Evolutionary conservation across 1,140 invertebrate species (phyloP).

Genomic region (Lordiphosa stackelbergi): DNA sequence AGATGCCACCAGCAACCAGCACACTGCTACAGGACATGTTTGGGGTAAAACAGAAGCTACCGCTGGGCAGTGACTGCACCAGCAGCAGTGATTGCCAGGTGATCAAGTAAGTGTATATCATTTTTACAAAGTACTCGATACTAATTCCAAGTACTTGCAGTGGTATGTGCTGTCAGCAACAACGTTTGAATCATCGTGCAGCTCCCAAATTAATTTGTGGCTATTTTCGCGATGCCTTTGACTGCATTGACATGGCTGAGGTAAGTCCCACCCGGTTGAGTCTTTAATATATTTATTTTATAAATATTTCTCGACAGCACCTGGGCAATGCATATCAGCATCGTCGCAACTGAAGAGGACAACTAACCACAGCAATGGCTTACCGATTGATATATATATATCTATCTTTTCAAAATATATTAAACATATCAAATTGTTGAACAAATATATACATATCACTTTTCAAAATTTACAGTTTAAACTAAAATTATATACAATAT

Average conservation of each 20-base stretch:
- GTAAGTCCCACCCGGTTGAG: constrained; percentile 5
- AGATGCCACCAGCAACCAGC: constrained; percentile 7
- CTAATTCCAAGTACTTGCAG: constrained; percentile 52
- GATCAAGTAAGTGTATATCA: constrained; percentile 76
- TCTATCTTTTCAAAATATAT: constrained; percentile 29
- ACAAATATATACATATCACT: constrained; percentile 56
- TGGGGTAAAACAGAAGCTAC: constrained; percentile 78
- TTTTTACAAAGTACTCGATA: background rate
- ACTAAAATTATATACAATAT: background rate
- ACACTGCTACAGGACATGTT: constrained; percentile 45
- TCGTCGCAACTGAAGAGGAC: constrained; percentile 26
- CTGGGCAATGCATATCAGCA: constrained; percentile 21
- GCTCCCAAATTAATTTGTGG: constrained; percentile 89
- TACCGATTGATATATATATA: constrained; percentile 23
- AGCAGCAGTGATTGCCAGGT: constrained; percentile 92
- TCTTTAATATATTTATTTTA: background rate
- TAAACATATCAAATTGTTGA: constrained; percentile 43
- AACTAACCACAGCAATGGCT: constrained; percentile 9
- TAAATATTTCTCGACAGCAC: background rate
- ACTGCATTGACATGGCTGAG: constrained; percentile 85
- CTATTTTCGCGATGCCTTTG: constrained; percentile 92
- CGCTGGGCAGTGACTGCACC: constrained; percentile 90
- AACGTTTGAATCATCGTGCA: constrained; percentile 87
- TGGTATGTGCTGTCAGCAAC: constrained; percentile 92
- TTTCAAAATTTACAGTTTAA: constrained; percentile 26